Percentiles rank a stretch among this genome's conserved stretches.
Evolutionary conservation across 2,113 vertebrate species (phyloP).

Genomic region (Etia nguti): DNA sequence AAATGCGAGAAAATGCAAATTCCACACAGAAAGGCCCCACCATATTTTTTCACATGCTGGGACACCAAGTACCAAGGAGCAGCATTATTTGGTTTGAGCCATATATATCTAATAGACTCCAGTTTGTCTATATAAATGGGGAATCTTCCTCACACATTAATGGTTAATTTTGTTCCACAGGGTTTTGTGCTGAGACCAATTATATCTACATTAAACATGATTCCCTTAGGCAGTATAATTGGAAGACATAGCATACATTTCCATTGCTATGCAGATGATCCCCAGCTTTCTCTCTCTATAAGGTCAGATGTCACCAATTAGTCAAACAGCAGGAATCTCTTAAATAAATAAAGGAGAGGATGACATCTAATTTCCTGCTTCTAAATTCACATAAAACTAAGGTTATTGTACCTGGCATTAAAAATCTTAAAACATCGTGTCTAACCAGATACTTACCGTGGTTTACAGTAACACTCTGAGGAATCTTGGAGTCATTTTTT

Average conservation of each 20-base stretch:
- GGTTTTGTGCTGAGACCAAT: not conserved
- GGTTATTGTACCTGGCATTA: not conserved
- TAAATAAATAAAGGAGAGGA: not conserved
- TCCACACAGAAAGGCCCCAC: not conserved
- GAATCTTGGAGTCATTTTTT: not conserved
- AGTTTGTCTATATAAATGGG: not conserved
- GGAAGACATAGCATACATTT: not conserved
- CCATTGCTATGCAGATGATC: not conserved
- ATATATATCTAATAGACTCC: not conserved
- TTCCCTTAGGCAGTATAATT: not conserved
- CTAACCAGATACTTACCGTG: not conserved
- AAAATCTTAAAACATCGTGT: not conserved
- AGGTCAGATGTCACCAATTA: not conserved
- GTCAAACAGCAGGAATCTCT: not conserved
- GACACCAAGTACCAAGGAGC: not conserved
- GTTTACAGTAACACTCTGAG: not conserved
- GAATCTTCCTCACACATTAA: not conserved
- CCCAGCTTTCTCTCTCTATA: not conserved
- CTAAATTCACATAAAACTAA: not conserved
- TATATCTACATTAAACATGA: not conserved
- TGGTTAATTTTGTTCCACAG: not conserved
- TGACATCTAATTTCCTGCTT: not conserved
- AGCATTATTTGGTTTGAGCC: not conserved
- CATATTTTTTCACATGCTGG: not conserved
- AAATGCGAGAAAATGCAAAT: not conserved